Evolutionary conservation across 1,140 invertebrate genomes (phyloP), one percentile per base, ranked within the genome.

Genomic region (Drosophila obscura): DNA sequence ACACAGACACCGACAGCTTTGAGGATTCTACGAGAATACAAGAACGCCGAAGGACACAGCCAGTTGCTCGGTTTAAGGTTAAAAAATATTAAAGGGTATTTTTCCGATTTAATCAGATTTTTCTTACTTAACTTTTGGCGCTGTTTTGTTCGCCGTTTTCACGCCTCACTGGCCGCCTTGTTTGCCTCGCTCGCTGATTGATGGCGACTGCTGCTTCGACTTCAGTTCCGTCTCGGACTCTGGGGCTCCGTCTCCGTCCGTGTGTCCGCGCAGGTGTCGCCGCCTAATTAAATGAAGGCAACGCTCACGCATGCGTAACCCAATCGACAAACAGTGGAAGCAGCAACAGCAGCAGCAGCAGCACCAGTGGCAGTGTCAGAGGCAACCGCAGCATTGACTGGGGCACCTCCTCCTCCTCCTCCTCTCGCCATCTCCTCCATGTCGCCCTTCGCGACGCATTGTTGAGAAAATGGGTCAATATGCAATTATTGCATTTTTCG

Each of bases 221-320:
- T 51, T 51, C 52, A 46, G 15, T 65, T 62, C 9, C 51, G 57
- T 28, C 62, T 52, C n/a, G 13, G 45, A 26, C 61, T 44, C 2
- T 9, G 31, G 48, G 28, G 13, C 74, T 45, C 9, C 59, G 60
- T 28, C 31, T 43, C 28, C 55, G 43, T 16, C 62, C 45, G 7
- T 16, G 31, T 48, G 55, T 57, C 58, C 73, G 62, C 61, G 52
- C 82, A 85, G 81, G 81, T 85, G 81, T 87, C 82, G 83, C 82
- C 78, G 79, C 74, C 83, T 85, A 85, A 85, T 85, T 85, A 88
- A 85, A 82, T 72, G 82, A 85, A 87, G 82, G 82, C 82, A 87
- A 88, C 78, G 82, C 62, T 80, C 79, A 85, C 82, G 82, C 82
- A 85, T 85, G 82, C 82, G 82, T 85, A 85, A 85, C 82, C 73